A percentile compares a stretch with the other conserved stretches of the same genome.
Conservation (phyloP, 2,797 vertebrate species). For the Pitangus sulphuratus region DNA sequence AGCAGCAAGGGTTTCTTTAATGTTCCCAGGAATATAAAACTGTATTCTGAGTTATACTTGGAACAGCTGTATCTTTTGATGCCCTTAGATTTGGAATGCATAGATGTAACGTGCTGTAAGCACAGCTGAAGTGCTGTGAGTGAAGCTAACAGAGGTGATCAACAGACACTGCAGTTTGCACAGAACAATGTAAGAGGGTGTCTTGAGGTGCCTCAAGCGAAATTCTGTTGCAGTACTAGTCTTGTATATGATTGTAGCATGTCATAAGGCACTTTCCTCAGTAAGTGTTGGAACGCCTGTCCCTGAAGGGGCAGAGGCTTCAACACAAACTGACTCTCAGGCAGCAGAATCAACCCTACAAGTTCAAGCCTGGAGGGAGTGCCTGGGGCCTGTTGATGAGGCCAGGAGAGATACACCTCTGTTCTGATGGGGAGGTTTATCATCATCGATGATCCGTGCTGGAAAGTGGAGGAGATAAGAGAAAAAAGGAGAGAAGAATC, state of each 20-base stretch:
- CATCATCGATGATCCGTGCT: background rate
- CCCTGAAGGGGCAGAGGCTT: background rate
- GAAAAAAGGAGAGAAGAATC: background rate
- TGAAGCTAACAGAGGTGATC: background rate
- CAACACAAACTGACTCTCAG: background rate
- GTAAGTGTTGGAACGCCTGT: background rate
- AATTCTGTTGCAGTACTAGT: background rate
- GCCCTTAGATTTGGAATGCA: background rate
- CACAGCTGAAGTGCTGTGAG: background rate
- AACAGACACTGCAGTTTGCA: background rate
- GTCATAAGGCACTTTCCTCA: background rate
- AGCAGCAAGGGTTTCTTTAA: background rate
- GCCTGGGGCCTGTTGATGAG: background rate
- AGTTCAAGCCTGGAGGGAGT: background rate
- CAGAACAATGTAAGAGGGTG: background rate
- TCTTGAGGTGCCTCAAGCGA: background rate
- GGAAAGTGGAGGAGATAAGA: background rate
- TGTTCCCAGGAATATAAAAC: background rate
- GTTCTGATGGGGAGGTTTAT: accelerated
- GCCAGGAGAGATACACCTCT: background rate
- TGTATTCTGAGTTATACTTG: background rate
- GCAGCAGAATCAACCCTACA: background rate
- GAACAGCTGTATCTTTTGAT: background rate
- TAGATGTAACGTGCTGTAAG: background rate
- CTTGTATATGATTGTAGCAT: background rate